Base-by-base conservation (phyloP, 2,888 invertebrate genomes). In the Serripes groenlandicus region DNA sequence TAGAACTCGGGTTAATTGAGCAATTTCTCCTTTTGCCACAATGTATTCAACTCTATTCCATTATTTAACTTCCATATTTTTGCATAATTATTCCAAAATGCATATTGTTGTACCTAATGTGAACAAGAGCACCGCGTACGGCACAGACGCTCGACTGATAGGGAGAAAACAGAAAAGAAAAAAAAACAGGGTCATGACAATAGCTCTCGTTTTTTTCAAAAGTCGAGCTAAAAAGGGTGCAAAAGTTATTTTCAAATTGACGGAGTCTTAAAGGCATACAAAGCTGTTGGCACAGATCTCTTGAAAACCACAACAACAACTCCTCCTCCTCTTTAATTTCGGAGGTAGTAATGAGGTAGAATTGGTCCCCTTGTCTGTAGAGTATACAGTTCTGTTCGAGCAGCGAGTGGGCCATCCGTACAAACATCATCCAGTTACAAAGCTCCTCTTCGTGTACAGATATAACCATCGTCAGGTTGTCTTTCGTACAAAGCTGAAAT, bases 371-470 rank as follows among this genome's bases (percentile, higher is more conserved):
- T 84, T 95, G 95, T 90, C 96, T 96, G 80, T 96, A 96, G 60
- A 97, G 95, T 28, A 96, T 95, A 81, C 97, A 94, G 94, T 97
- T 97, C 94, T 97, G 97, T 90, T 97, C 96, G 52, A 95, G 94
- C 86, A 95, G 95, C 15, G 95, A 95, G 21, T 95, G 93, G 0
- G 97, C 97, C 70, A 96, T 95, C 88, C 96, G 95, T 0, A 97
- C 96, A 94, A 97, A 97, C 91, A 96, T 96, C 97, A 97, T 97
- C 97, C 97, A 97, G 94, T 97, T 97, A 28, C 96, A 96, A 37
- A 76, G 37, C 34, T 90, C 85, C 78, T 94, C 94, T 84, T 93
- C 90, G 4, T 77, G 78, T 26, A 89, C 75, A 54, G 88, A 84
- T 32, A 92, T 42, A 11, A 88, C 86, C 21, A 78, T 77, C 1